Base-by-base conservation (phyloP, 2,113 vertebrate species). In the Enhydra lutris region DNA sequence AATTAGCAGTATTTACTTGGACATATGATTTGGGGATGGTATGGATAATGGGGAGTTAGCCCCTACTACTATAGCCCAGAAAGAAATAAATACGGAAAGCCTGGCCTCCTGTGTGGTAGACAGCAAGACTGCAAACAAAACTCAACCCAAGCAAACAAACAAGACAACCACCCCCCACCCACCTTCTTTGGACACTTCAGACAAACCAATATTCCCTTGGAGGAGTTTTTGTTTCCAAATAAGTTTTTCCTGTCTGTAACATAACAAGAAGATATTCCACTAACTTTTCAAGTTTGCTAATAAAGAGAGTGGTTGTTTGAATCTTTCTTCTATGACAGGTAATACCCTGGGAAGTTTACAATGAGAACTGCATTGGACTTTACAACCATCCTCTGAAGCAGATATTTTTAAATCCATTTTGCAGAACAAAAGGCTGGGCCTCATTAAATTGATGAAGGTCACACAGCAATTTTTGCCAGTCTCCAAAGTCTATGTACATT, bases 221-320 rank as follows among this genome's bases (percentile, higher is more conserved):
- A 65, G 24, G 39, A 21, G 82, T 59, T 91, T 73, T 69, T 83
- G 34, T 96, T 95, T 89, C 52, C 36, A 67, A 69, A 89, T 45
- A 91, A 7, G 14, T 18, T 63, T 42, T 36, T 63, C 17, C 15
- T 24, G 4, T 4, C 55, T 29, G 5, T 87, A 81, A 55, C 12
- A 50, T 39, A 82, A 82, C 9, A 61, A 29, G 67, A 74, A 65
- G 78, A 80, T 65, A 91, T 59, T 88, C 45, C 85, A 74, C 59
- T 80, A 97, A 94, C 36, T 79, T 91, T 95, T 95, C 26, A 96
- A 87, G 3, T 90, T 92, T 91, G 34, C n/a, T 96, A 91, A 61
- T 86, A n/a, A 87, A 88, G 45, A 55, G 24, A 89, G 15, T 71
- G 59, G 45, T 71, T 85, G 78, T 78, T 86, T 95, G 20, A 82